phyloP scores from a whole-genome alignment of 2,113 vertebrate genomes.

The Sisor rabdophorus region DNA sequence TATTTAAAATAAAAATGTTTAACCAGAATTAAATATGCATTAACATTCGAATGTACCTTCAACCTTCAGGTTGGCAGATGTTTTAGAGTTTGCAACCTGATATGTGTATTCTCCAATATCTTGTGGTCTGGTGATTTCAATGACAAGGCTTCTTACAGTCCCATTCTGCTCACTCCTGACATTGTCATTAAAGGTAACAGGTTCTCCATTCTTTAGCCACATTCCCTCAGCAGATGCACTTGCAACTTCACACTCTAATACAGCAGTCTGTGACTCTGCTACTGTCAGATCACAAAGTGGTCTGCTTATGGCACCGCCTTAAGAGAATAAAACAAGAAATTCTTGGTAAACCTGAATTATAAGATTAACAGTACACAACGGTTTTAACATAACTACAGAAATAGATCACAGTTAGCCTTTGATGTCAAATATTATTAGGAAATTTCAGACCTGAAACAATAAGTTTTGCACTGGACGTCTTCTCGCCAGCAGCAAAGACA shows the following conservation, averaged over 20 bases:
- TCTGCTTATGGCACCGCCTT: conserved; percentile 91
- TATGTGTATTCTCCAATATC: conserved; percentile 92
- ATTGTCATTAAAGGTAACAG: conserved; percentile 73
- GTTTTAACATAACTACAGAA: not conserved
- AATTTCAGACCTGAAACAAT: conserved; percentile 81
- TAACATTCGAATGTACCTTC: conserved; percentile 72
- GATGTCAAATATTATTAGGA: not conserved
- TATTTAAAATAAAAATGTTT: not conserved
- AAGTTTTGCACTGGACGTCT: conserved; percentile 83
- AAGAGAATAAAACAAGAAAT: not conserved
- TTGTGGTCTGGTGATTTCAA: conserved; percentile 76
- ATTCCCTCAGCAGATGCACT: conserved; percentile 83
- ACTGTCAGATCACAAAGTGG: conserved; percentile 86
- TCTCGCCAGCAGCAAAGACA: conserved; percentile 87
- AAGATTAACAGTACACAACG: not conserved
- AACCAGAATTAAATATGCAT: conserved; percentile 6
- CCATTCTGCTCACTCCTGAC: conserved; percentile 74
- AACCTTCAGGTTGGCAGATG: conserved; percentile 82
- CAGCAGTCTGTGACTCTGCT: conserved; percentile 85
- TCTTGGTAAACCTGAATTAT: not conserved
- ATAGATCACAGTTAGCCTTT: not conserved
- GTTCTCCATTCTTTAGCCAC: conserved; percentile 85
- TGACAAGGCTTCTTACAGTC: conserved; percentile 77
- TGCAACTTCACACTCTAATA: conserved; percentile 90
- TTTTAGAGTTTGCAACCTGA: conserved; percentile 90